Conservation (phyloP, 2,888 invertebrate species). For the Dilophus febrilis region DNA sequence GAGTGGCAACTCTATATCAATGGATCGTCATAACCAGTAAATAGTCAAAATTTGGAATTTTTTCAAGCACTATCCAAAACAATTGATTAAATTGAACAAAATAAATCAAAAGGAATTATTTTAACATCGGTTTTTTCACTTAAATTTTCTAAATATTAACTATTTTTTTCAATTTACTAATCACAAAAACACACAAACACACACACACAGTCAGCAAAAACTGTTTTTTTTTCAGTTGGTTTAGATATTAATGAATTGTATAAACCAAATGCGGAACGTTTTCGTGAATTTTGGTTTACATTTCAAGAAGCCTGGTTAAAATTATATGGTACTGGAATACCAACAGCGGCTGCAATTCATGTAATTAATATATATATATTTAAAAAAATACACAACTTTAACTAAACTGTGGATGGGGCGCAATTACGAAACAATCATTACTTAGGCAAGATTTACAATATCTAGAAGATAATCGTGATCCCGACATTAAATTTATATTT, state of each 20-base stretch:
- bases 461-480: slow-evolving; percentile 39
- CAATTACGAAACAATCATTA: slow-evolving; percentile 37
- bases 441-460: slow-evolving; percentile 33
- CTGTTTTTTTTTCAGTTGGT: slow-evolving; percentile 68
- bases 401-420: slow-evolving; percentile 38
- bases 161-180: too few relatives aligned
- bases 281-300: slow-evolving; percentile 51
- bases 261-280: slow-evolving; percentile 50
- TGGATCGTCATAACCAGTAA: slow-evolving; percentile 67
- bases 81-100: slow-evolving; percentile 46
- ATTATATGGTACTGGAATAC: slow-evolving; percentile 50
- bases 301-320: slow-evolving; percentile 69
- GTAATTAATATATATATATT: slow-evolving; percentile 35
- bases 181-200: neutral
- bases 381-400: too few relatives aligned
- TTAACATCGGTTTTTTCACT: slow-evolving; percentile 54
- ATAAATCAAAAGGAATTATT: slow-evolving; percentile 54
- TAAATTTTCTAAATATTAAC: neutral
- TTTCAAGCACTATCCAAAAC: slow-evolving; percentile 44
- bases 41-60: slow-evolving; percentile 60
- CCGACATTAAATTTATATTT: slow-evolving; percentile 47
- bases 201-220: slow-evolving; percentile 39
- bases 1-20: slow-evolving; percentile 52
- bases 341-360: slow-evolving; percentile 70
- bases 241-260: slow-evolving; percentile 79